Conservation (phyloP, 2,888 invertebrate species). For the Prenolepis imparis region DNA sequence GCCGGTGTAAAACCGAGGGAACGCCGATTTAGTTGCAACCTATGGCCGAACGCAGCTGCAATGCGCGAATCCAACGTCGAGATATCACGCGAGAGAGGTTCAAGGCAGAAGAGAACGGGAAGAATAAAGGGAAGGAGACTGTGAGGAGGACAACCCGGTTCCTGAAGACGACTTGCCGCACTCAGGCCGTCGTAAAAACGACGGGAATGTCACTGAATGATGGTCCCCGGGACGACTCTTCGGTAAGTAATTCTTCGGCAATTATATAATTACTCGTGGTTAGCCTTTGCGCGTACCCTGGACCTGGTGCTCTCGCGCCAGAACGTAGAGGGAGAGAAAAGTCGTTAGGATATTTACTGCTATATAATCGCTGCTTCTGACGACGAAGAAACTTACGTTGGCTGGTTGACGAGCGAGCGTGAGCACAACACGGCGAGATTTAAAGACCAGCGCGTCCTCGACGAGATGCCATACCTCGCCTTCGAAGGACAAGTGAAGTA, state of each 20-base stretch:
- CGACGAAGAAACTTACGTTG: constrained; percentile 73
- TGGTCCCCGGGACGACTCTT: constrained; percentile 78
- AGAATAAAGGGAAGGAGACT: background rate
- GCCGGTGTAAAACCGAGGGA: constrained; percentile 76
- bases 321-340: constrained; percentile 62
- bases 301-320: constrained; percentile 61
- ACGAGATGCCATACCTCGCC: constrained; percentile 45
- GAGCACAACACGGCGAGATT: constrained; percentile 39
- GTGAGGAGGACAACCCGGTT: constrained; percentile 34
- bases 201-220: constrained; percentile 86
- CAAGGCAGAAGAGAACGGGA: constrained; percentile 20
- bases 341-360: constrained; percentile 86
- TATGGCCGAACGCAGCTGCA: constrained; percentile 57
- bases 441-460: constrained; percentile 58
- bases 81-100: constrained; percentile 68
- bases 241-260: constrained; percentile 85
- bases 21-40: constrained; percentile 70
- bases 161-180: constrained; percentile 80
- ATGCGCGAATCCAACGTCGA: constrained; percentile 57
- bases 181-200: constrained; percentile 83
- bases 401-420: constrained; percentile 3
- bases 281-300: constrained; percentile 73
- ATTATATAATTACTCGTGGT: constrained; percentile 86
- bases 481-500: constrained; percentile 57
- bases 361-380: constrained; percentile 83